Evolutionary conservation across 92 coral and sea anemone species (phyloP), one percentile per base, ranked within the genome.

Genomic region (Meandrina meandrites): DNA sequence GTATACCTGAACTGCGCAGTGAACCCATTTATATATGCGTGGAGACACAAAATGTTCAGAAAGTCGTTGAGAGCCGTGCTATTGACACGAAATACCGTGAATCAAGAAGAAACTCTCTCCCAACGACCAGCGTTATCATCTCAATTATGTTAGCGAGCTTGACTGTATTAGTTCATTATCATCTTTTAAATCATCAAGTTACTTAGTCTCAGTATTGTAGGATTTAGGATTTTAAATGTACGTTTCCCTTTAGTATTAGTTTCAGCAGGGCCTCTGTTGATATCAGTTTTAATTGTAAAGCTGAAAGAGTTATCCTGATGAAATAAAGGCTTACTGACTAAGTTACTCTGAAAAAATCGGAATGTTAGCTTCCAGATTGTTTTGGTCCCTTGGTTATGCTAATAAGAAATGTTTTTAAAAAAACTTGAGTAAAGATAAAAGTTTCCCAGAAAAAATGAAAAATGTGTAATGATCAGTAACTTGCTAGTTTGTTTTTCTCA

Each of bases 1-100:
- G 91, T 87, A 53, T 88, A 78, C 75, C 45, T 91, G 40, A 91
- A 88, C 84, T 79, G 90, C 79, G 81, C 86, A 54, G 24, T 83
- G 75, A 88, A 88, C 50, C 90, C 90, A 24, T 56, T 87, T 22
- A 69, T 87, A 18, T 79, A 87, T 22, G 90, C 90, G 13, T 87
- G 80, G 62, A 68, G 90, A 15, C 85, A 81, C 24, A 81, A 86
- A 24, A 67, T 58, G 32, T 88, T 81, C 74, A 48, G 75, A 12
- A 72, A 76, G 37, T 76, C 91, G 5, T 47, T 88, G 45, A 84
- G 34, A 60, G 51, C 69, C 27, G 48, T 68, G 4, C 36, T 84
- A 18, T 12, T 22, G 27, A 73, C 0, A 10, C 50, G 37, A 73
- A 73, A 35, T 21, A 37, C 27, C 45, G 78, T 73, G 30, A 73